Conservation (phyloP, 1,140 invertebrate species). For the Polypedilum vanderplanki region DNA sequence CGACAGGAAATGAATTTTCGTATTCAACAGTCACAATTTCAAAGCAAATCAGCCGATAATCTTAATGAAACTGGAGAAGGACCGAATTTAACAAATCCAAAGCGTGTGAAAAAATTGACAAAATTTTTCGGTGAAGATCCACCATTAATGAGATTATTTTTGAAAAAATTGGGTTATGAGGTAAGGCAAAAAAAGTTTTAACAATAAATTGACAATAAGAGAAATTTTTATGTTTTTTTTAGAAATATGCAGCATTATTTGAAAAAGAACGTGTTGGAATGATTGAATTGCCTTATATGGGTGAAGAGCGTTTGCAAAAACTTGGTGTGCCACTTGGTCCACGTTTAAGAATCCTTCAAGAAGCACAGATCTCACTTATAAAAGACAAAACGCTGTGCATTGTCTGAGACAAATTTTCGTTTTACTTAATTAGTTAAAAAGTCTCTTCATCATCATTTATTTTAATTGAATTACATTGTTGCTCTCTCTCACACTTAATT, state of each 20-base stretch:
- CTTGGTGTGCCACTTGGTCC: slow-evolving; percentile 86
- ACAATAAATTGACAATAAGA: not conserved
- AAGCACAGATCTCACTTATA: slow-evolving; percentile 66
- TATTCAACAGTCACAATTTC: slow-evolving; percentile 58
- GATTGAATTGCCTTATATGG: slow-evolving; percentile 85
- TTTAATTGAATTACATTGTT: slow-evolving; percentile 23
- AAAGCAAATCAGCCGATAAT: slow-evolving; percentile 40
- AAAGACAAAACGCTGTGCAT: slow-evolving; percentile 50
- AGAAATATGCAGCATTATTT: slow-evolving; percentile 84
- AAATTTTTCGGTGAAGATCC: slow-evolving; percentile 94
- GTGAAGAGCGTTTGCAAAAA: slow-evolving; percentile 79
- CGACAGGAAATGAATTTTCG: slow-evolving; percentile 74
- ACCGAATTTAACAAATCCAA: slow-evolving; percentile 70
- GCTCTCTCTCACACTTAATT: not conserved
- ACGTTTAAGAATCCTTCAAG: slow-evolving; percentile 78
- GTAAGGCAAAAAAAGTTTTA: slow-evolving; percentile 45
- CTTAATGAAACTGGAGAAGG: slow-evolving; percentile 50
- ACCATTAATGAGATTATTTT: slow-evolving; percentile 78
- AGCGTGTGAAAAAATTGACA: slow-evolving; percentile 70
- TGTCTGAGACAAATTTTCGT: slow-evolving; percentile 37
- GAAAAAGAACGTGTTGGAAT: slow-evolving; percentile 86
- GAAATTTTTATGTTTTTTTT: slow-evolving; percentile 37
- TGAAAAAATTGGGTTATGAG: slow-evolving; percentile 89
- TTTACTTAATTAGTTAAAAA: not conserved
- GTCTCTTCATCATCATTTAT: not conserved